Evolutionary conservation across 2,113 vertebrate species (phyloP), one percentile per base, ranked within the genome.

Genomic region (Pluvialis apricaria): DNA sequence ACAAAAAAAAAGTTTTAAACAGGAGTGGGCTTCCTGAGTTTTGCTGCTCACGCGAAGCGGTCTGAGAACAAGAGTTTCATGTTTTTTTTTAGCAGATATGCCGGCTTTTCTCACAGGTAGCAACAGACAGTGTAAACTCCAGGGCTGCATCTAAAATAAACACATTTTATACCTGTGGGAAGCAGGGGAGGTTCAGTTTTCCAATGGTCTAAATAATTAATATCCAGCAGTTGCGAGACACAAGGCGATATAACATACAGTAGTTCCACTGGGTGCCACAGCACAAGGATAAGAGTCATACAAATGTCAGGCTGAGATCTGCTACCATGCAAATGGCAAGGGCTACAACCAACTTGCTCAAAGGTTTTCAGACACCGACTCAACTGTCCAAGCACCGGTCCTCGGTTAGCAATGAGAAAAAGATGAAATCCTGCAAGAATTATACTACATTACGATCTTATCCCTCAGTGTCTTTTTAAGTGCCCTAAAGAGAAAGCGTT

Each of bases 161-260:
- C 60, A 81, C 29, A 52, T 78, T 86, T 92, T 82, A 76, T 61
- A 86, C 86, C 80, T 81, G 65, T 52, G 76, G 86, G 86, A 94
- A 92, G 55, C 51, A 47, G 38, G 24, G 18, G 34, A 55, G 61
- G 69, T 44, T 94, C 47, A 51, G n/a, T 71, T 80, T 84, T 94
- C 88, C 90, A 69, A 5, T 4, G 55, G 34, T 26, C 52, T 84
- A 79, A 95, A 95, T 92, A 95, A 97, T 93, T 88, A 83, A 93
- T 52, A 81, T 19, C 42, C 69, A 90, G 73, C 24, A 91, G 68
- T 11, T 60, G 88, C 66, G 58, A 78, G 70, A 25, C 2, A 68
- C 7, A 31, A 60, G 18, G 32, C 57, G 69, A 32, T 44, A 13
- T 1, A 58, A 91, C 4, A 51, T 5, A 52, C 5, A 6, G 40